Evolutionary conservation across 2,113 vertebrate genomes (phyloP), one percentile per base, ranked within the genome.

Genomic region (Scortum barcoo): DNA sequence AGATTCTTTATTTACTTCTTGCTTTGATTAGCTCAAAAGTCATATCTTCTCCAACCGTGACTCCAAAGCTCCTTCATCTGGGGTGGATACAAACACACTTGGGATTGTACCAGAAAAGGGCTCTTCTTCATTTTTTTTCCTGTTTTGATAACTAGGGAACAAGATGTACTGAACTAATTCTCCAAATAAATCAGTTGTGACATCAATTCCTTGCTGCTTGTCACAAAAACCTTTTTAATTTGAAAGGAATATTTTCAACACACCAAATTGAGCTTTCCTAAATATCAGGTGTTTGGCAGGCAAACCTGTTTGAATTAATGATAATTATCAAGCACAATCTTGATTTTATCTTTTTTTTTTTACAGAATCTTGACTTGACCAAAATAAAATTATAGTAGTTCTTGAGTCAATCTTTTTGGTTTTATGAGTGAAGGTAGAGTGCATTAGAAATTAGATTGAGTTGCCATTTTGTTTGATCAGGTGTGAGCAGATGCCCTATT

Each of bases 1-100:
- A 51, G n/a, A 62, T 46, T 54, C 38, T 71, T 14, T 75, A n/a
- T 65, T 71, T 84, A 22, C 19, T 54, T 74, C 46, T 58, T 44
- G 8, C 72, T 44, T 62, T 51, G 13, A 51, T 72, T 36, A 75
- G 20, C 54, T 14, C 40, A 2, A 28, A 83, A 83, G 50, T 30
- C 26, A 36, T 33, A 14, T 70, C 7, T 38, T 71, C 26, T 71
- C 28, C 19, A 14, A 16, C 10, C 5, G 4, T 28, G 26, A 65
- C 16, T 60, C 8, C 17, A 13, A 56, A 46, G 44, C 60, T 13
- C 14, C 24, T 36, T 3, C 33, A 60, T 51, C 36, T 53, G 6
- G 16, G 14, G 28, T 46, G n/a, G 38, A 30, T 30, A 50, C 54
- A 63, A n/a, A 13, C 0, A 3, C 10, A 42, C 36, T 44, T 42